A percentile compares a stretch with the other conserved stretches of the same genome.
Conservation (phyloP, 2,888 invertebrate genomes). For the Sceliomorpha sp. region DNA sequence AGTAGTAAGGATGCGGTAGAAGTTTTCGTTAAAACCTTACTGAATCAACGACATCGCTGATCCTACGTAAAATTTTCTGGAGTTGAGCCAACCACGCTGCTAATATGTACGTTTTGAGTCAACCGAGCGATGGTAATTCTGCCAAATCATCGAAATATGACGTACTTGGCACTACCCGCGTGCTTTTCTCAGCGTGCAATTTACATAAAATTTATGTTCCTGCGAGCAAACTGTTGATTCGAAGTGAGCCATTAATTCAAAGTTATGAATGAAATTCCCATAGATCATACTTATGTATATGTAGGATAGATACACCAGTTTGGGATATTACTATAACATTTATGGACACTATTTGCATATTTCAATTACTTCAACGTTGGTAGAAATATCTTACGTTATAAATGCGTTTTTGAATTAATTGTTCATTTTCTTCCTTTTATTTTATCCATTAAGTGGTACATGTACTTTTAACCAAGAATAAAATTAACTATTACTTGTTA, state of each 20-base stretch:
- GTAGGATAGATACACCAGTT: too few relatives aligned
- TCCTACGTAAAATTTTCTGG: constrained; percentile 49
- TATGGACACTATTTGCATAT: too few relatives aligned
- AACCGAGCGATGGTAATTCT: constrained; percentile 50
- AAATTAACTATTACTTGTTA: too few relatives aligned
- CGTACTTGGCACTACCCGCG: constrained; percentile 31
- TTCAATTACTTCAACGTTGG: too few relatives aligned
- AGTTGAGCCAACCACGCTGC: constrained; percentile 43
- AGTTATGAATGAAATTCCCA: constrained; percentile 27
- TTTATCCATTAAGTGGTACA: too few relatives aligned
- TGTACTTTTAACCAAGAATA: too few relatives aligned
- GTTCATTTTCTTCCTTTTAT: too few relatives aligned
- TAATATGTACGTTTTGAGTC: constrained; percentile 48
- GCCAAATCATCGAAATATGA: constrained; percentile 48
- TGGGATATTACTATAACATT: too few relatives aligned
- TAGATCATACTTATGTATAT: too few relatives aligned
- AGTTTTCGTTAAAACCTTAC: constrained; percentile 43
- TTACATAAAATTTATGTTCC: constrained; percentile 38
- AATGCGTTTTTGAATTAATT: too few relatives aligned
- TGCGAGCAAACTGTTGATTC: constrained; percentile 47
- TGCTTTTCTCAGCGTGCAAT: constrained; percentile 30
- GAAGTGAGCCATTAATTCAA: neutral
- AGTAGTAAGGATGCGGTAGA: constrained; percentile 20
- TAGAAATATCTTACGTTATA: too few relatives aligned
- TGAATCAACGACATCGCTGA: constrained; percentile 49